phyloP scores from a whole-genome alignment of 2,888 invertebrate species.

The Ephialtes manifestator region DNA sequence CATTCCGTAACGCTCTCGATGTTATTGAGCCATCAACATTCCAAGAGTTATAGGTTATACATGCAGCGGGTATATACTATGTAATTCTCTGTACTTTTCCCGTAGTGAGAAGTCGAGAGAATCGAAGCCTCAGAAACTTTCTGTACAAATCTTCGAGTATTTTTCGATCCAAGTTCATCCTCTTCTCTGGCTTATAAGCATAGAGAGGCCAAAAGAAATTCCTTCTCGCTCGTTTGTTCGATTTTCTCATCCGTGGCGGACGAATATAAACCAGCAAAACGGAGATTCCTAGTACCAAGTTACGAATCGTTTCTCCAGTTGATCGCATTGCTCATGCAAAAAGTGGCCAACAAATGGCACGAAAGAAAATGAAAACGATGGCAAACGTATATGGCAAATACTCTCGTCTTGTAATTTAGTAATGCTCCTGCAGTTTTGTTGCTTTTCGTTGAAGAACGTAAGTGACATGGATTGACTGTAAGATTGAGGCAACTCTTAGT shows the following conservation, averaged over 20 bases:
- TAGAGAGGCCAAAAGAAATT: slow-evolving; percentile 19
- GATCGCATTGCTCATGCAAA: background rate
- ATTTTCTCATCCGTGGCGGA: slow-evolving; percentile 18
- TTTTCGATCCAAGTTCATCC: background rate
- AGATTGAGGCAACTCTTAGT: background rate
- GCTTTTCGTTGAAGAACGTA: background rate
- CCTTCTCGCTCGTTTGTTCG: slow-evolving; percentile 34
- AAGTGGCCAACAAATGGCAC: slow-evolving; percentile 1
- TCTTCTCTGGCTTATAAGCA: background rate
- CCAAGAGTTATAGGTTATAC: slow-evolving; percentile 64
- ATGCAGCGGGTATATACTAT: slow-evolving; percentile 24
- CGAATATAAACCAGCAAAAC: slow-evolving; percentile 29
- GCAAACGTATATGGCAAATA: background rate
- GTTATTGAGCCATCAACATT: slow-evolving; percentile 72
- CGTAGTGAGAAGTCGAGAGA: slow-evolving; percentile 57
- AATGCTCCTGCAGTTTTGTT: background rate
- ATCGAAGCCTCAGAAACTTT: slow-evolving; percentile 31
- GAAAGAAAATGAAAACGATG: background rate
- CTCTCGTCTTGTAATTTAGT: background rate
- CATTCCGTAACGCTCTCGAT: slow-evolving; percentile 45
- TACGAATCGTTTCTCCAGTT: background rate
- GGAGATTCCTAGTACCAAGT: slow-evolving; percentile 4
- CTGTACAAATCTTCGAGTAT: background rate
- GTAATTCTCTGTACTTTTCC: slow-evolving; percentile 65
- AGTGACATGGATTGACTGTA: background rate